A percentile compares a stretch with the other conserved stretches of the same genome.
phyloP scores from a whole-genome alignment of 2,888 invertebrate species.

The Tolmerus cingulatus region DNA sequence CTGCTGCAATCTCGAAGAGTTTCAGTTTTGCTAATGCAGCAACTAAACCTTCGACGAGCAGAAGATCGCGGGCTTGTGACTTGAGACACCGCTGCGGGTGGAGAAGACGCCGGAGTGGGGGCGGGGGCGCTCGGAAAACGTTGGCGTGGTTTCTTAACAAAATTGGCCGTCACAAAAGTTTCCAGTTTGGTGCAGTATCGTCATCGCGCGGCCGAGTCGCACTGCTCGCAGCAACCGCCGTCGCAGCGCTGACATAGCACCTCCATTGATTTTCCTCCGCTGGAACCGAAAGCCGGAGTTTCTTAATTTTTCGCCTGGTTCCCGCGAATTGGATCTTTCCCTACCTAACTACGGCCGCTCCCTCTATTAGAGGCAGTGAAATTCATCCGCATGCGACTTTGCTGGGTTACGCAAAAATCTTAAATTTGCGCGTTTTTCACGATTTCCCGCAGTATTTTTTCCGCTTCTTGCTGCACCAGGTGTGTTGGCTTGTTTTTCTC shows the following conservation, averaged over 20 bases:
- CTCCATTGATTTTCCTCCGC: constrained; percentile 1
- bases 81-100: background rate
- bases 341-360: background rate
- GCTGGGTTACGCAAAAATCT: constrained; percentile 4
- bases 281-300: background rate
- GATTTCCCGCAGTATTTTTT: background rate
- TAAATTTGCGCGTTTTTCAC: background rate
- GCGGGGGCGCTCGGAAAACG: background rate
- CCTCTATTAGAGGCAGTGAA: background rate
- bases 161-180: constrained; percentile 14
- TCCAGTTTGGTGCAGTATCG: constrained; percentile 9
- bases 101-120: background rate
- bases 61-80: background rate
- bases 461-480: background rate
- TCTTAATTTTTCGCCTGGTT: background rate
- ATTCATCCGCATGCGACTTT: background rate
- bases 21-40: background rate
- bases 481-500: background rate
- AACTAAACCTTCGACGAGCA: background rate
- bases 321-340: background rate
- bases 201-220: background rate
- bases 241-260: background rate
- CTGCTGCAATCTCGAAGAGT: background rate
- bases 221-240: background rate
- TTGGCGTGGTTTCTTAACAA: constrained; percentile 24